Evolutionary conservation across 2,113 vertebrate genomes (phyloP).

Genomic region (Psilopogon haemacephalus): DNA sequence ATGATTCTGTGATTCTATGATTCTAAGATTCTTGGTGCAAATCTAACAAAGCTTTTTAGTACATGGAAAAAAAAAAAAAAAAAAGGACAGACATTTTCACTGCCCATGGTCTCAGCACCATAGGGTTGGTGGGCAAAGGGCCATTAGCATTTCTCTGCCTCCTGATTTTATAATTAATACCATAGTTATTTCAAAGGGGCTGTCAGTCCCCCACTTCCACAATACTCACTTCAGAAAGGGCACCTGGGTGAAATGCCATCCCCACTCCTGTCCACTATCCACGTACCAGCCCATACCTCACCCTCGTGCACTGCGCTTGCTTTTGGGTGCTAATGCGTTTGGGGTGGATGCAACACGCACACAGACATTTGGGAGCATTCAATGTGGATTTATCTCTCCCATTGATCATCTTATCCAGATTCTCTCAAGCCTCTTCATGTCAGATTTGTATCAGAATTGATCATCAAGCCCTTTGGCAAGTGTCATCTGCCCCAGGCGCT

Average conservation of each 20-base stretch:
- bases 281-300: rapidly evolving
- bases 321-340: neutral
- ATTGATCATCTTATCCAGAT: conserved; percentile 41
- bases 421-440: conserved; percentile 54
- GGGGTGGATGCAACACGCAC: neutral
- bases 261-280: neutral
- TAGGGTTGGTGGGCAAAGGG: neutral
- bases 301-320: neutral
- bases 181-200: neutral
- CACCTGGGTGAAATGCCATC: neutral
- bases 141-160: neutral
- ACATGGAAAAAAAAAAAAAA: neutral
- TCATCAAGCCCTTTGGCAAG: conserved; percentile 66
- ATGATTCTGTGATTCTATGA: too few species aligned
- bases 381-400: conserved; percentile 8
- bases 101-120: neutral
- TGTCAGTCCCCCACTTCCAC: neutral
- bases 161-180: neutral
- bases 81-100: neutral
- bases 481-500: conserved; percentile 59
- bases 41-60: neutral
- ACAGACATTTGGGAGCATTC: neutral
- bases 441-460: conserved; percentile 71
- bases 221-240: neutral
- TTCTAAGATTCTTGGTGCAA: too few species aligned